Evolutionary conservation across 2,797 vertebrate genomes (phyloP).

Genomic region (Meda fulgida): DNA sequence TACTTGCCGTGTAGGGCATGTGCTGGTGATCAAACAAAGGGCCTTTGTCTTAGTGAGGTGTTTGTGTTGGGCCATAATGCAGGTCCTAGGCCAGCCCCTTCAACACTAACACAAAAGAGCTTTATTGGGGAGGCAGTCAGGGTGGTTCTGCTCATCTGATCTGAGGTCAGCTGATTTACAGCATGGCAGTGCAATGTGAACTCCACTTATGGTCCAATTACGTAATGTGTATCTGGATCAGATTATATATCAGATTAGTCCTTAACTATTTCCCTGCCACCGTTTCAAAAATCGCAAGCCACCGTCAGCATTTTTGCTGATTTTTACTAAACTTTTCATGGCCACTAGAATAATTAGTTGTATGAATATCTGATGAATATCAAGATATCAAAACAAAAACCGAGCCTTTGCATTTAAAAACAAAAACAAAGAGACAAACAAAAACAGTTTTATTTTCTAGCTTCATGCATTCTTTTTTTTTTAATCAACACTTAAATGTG

Average conservation of each 20-base stretch:
- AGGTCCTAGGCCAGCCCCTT: conserved; percentile 46
- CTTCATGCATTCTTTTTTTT: too few relatives aligned
- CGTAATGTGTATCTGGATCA: conserved; percentile 22
- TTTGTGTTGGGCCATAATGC: conserved; percentile 43
- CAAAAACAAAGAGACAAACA: too few relatives aligned
- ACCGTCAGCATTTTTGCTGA: too few relatives aligned
- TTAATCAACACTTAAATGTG: too few relatives aligned
- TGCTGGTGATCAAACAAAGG: conserved; percentile 69
- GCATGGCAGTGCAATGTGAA: conserved; percentile 14
- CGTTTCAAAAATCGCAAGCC: too few relatives aligned
- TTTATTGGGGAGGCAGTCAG: conserved; percentile 31
- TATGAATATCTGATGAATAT: too few relatives aligned
- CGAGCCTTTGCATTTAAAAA: too few relatives aligned
- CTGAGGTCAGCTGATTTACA: conserved; percentile 53
- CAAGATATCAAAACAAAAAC: too few relatives aligned
- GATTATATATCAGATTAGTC: not conserved
- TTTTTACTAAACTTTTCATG: too few relatives aligned
- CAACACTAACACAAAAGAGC: conserved; percentile 36
- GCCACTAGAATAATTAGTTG: too few relatives aligned
- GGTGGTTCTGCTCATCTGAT: conserved; percentile 37
- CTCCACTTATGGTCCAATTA: conserved; percentile 6
- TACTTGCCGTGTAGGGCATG: conserved; percentile 14
- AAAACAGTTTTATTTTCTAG: too few relatives aligned
- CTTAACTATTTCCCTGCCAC: not conserved
- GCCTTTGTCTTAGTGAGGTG: conserved; percentile 64